Conservation (phyloP, 64 coral and sea anemone species). For the Stichodactyla mertensii region DNA sequence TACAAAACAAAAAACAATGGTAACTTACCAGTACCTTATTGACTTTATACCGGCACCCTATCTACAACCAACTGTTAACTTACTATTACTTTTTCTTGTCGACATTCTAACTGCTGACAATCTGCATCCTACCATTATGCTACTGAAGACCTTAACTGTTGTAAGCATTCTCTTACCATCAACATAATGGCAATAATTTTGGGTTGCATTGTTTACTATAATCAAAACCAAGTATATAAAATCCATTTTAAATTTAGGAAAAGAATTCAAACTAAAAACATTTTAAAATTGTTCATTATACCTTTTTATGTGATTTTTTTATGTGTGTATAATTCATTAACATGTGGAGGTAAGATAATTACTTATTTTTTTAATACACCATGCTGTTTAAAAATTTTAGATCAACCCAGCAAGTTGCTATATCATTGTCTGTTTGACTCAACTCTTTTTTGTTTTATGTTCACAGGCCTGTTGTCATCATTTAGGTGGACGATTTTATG, state of each 20-base stretch:
- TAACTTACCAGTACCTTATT: neutral
- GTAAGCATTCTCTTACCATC: neutral
- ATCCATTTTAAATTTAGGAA: no score
- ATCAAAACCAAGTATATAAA: no score
- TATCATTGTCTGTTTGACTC: neutral
- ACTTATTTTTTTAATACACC: no score
- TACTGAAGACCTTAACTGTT: neutral
- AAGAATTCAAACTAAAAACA: no score
- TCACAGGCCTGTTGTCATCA: no score
- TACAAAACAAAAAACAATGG: no score
- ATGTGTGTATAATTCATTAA: neutral
- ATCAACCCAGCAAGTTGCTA: no score
- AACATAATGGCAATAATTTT: neutral
- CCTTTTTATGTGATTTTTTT: no score
- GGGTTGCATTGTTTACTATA: neutral
- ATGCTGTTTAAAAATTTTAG: no score
- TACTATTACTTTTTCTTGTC: no score
- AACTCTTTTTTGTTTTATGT: neutral
- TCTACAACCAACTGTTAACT: no score
- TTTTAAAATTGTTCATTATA: neutral
- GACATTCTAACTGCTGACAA: no score
- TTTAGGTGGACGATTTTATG: slow-evolving; percentile 7
- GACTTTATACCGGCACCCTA: neutral
- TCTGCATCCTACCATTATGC: neutral
- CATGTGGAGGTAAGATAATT: neutral